These are phyloP conservation scores for Papilio demoleus DNA, from an alignment of 2,888 invertebrate genomes.

Conservation along the genomic window DNA sequence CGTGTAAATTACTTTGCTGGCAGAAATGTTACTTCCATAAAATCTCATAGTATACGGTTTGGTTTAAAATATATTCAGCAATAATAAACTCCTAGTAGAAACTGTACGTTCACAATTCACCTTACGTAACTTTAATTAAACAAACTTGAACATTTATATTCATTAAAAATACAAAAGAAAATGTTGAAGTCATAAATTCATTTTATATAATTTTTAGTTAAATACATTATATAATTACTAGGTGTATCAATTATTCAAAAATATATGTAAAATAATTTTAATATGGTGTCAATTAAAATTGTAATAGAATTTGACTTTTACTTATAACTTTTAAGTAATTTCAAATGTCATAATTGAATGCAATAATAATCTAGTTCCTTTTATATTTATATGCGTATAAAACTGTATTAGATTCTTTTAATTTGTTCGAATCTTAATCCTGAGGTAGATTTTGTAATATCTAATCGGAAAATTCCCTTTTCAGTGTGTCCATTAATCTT, in stretches of 20 bases:
- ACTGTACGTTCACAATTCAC: constrained; percentile 10
- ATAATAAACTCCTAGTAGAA: constrained; percentile 26
- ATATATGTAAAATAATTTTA: background rate
- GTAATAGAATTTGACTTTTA: no score
- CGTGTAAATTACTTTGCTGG: constrained; percentile 45
- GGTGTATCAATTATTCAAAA: no score
- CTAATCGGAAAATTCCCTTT: background rate
- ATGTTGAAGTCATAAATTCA: constrained; percentile 1
- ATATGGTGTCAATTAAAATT: no score
- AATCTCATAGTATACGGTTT: constrained; percentile 47
- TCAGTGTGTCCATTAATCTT: constrained; percentile 28
- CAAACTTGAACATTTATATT: constrained; percentile 29
- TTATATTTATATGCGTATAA: no score
- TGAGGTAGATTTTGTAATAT: background rate
- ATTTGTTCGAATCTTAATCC: background rate
- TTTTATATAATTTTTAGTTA: no score
- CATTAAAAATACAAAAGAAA: constrained; percentile 27
- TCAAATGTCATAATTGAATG: no score
- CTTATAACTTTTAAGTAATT: no score
- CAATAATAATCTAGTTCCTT: no score
- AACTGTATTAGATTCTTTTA: background rate
- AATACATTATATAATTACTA: no score
- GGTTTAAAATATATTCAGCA: constrained; percentile 29
- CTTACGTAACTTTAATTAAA: constrained; percentile 34
- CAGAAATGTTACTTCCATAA: constrained; percentile 49